phyloP scores from a whole-genome alignment of 2,888 invertebrate species.

The Drosophila antonietae region DNA sequence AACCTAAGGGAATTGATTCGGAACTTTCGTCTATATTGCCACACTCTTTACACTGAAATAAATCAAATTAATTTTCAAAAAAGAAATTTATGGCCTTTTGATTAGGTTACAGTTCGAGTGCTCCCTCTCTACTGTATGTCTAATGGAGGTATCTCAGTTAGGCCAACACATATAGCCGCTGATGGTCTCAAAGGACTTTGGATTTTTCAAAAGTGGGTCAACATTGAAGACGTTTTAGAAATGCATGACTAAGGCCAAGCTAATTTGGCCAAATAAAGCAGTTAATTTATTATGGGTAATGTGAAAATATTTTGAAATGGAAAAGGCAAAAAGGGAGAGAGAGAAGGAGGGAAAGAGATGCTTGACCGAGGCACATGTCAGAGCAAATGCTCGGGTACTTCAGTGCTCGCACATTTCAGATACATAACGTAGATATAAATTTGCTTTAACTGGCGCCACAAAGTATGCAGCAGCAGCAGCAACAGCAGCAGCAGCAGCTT shows the following conservation, averaged over 20 bases:
- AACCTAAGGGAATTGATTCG: too few species aligned
- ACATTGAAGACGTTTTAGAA: neutral
- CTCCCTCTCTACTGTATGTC: too few species aligned
- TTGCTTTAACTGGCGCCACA: constrained; percentile 47
- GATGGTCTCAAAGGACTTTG: neutral
- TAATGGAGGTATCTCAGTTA: too few species aligned
- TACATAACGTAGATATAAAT: constrained; percentile 28
- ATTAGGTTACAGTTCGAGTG: neutral
- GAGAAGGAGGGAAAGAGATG: neutral
- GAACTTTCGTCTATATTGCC: neutral
- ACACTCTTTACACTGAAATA: neutral
- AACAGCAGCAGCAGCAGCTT: constrained; percentile 11
- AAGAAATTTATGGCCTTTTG: neutral
- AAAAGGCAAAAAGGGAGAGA: neutral
- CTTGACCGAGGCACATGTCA: constrained; percentile 19
- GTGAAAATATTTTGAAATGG: constrained; percentile 6
- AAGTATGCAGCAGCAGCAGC: constrained; percentile 20
- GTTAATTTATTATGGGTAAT: constrained; percentile 14
- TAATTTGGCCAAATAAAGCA: constrained; percentile 4
- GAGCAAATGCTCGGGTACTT: constrained; percentile 9
- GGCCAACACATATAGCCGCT: neutral
- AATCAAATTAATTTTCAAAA: neutral
- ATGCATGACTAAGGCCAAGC: neutral
- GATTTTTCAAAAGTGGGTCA: neutral
- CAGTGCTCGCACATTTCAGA: constrained; percentile 9